Evolutionary conservation across 2,888 invertebrate species (phyloP).

Genomic region (Oscheius sp.): DNA sequence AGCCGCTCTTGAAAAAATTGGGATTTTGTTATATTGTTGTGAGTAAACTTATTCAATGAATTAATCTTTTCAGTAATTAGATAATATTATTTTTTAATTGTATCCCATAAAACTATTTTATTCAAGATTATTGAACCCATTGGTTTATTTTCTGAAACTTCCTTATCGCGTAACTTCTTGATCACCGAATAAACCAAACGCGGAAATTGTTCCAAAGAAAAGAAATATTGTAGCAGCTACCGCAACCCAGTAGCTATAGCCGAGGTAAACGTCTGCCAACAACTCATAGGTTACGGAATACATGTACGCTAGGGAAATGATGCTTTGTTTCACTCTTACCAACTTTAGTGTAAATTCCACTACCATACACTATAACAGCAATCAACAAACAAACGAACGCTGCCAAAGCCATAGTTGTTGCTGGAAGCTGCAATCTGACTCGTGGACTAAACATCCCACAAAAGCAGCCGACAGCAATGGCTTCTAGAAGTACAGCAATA

Average conservation of each 20-base stretch:
- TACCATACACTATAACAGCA: slow-evolving; percentile 50
- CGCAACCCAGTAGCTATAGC: slow-evolving; percentile 53
- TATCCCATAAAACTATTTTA: no score
- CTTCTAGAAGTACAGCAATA: slow-evolving; percentile 47
- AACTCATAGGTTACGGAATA: slow-evolving; percentile 49
- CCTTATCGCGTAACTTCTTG: slow-evolving; percentile 3
- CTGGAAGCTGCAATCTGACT: slow-evolving; percentile 39
- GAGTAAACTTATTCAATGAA: no score
- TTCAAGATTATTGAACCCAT: not conserved
- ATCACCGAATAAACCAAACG: slow-evolving; percentile 10
- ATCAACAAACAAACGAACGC: slow-evolving; percentile 45
- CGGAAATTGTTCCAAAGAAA: slow-evolving; percentile 33
- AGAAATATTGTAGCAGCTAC: slow-evolving; percentile 48
- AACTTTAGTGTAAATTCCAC: slow-evolving; percentile 44
- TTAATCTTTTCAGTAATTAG: not conserved
- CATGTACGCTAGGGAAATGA: slow-evolving; percentile 48
- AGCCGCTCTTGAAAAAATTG: slow-evolving; percentile 4
- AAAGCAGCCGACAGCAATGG: slow-evolving; percentile 36
- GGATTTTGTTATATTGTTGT: no score
- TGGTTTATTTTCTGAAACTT: not conserved
- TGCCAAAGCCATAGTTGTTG: slow-evolving; percentile 32
- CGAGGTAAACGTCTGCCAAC: slow-evolving; percentile 49
- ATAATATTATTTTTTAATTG: no score
- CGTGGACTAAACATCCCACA: slow-evolving; percentile 35
- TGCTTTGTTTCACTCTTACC: slow-evolving; percentile 15